Evolutionary conservation across 2,113 vertebrate species (phyloP).

Genomic region (Nettapus auritus): DNA sequence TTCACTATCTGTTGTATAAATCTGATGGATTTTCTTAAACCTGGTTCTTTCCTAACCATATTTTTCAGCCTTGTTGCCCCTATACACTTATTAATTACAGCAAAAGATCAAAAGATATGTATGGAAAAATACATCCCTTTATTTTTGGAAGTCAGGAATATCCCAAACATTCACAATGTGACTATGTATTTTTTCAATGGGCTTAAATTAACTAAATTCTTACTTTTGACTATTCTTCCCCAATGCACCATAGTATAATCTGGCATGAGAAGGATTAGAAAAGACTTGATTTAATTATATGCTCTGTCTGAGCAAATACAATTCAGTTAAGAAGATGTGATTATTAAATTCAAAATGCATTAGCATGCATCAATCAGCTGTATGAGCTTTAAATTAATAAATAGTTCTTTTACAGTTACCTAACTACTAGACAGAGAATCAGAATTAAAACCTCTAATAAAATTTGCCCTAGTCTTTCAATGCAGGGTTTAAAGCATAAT

Average conservation of each 20-base stretch:
- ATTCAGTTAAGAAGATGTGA: constrained; percentile 53
- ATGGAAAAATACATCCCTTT: neutral
- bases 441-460: constrained; percentile 37
- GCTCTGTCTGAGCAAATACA: constrained; percentile 54
- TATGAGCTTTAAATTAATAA: constrained; percentile 58
- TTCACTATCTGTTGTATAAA: neutral
- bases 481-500: constrained; percentile 6
- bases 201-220: neutral
- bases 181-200: neutral
- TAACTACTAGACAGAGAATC: constrained; percentile 8
- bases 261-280: constrained; percentile 56
- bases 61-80: neutral
- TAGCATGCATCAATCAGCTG: constrained; percentile 32
- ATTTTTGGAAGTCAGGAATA: neutral
- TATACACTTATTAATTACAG: neutral
- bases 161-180: neutral
- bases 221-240: neutral
- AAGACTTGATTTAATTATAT: constrained; percentile 65
- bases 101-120: neutral
- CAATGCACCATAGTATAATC: constrained; percentile 13
- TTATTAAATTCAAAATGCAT: constrained; percentile 55
- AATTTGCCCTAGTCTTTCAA: constrained; percentile 5
- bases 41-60: neutral
- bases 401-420: constrained; percentile 43
- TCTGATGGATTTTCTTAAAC: neutral